Evolutionary conservation across 2,888 invertebrate genomes (phyloP).

Genomic region (Neoitamus cyanurus): DNA sequence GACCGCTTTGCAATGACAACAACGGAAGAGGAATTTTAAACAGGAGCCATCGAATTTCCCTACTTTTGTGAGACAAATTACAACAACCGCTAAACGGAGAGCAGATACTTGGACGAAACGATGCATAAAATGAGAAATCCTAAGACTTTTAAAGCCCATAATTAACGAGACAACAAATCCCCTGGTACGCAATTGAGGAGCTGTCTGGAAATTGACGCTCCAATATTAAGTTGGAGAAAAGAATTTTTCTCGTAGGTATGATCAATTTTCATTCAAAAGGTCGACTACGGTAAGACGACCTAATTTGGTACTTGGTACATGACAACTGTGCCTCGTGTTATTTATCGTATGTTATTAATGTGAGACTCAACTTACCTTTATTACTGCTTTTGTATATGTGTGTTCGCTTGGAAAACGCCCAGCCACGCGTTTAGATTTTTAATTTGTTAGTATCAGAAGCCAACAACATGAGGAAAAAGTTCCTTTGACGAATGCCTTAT

Average conservation of each 20-base stretch:
- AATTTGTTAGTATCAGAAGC: too few species aligned
- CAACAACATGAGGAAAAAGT: too few species aligned
- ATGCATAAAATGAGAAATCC: neutral
- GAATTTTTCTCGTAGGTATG: neutral
- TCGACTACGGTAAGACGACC: neutral
- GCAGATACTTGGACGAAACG: neutral
- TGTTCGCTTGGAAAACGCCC: too few species aligned
- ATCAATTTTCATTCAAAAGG: neutral
- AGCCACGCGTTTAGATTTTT: too few species aligned
- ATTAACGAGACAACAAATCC: neutral
- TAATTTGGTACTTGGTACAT: neutral
- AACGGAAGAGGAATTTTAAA: neutral
- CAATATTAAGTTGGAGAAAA: neutral
- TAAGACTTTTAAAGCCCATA: neutral
- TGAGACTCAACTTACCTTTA: too few species aligned
- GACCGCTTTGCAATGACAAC: neutral
- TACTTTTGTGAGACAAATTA: neutral
- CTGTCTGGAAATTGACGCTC: neutral
- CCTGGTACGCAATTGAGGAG: neutral
- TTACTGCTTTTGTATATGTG: too few species aligned
- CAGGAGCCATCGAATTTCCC: neutral
- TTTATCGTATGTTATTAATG: too few species aligned
- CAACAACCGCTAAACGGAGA: neutral
- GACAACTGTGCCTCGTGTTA: too few species aligned
- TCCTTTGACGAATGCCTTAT: too few species aligned